phyloP scores from a whole-genome alignment of 2,797 vertebrate genomes.

The Nyctibius grandis region DNA sequence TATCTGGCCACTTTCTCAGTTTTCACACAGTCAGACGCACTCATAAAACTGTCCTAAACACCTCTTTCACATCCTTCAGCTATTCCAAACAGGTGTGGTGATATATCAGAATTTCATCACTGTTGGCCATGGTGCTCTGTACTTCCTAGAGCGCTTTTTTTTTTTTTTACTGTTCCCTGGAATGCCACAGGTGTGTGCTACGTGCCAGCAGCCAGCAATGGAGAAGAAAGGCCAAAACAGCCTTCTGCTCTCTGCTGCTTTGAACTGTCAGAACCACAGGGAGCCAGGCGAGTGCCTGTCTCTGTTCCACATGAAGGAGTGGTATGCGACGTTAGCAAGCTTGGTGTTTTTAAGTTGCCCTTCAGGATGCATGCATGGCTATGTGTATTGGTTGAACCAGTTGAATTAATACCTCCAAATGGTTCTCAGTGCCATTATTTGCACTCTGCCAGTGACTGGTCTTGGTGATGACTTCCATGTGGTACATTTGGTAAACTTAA shows the following conservation, averaged over 20 bases:
- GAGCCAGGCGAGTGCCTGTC: not conserved
- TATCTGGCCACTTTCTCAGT: conserved; percentile 41
- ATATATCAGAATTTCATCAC: conserved; percentile 22
- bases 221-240: not conserved
- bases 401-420: not conserved
- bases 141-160: not conserved
- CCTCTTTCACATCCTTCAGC: conserved; percentile 16
- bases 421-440: not conserved
- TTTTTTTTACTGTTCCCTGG: not conserved
- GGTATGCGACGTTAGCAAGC: rapidly evolving
- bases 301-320: rapidly evolving
- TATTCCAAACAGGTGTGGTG: conserved; percentile 27
- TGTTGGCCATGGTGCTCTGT: not conserved
- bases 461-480: not conserved
- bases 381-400: not conserved
- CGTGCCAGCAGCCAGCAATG: not conserved
- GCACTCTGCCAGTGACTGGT: not conserved
- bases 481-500: rapidly evolving
- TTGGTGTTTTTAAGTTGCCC: not conserved
- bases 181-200: not conserved
- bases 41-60: conserved; percentile 48
- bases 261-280: not conserved
- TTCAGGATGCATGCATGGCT: not conserved
- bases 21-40: not conserved
- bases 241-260: not conserved